These are phyloP conservation scores for Luperina testacea DNA, from an alignment of 2,888 invertebrate genomes.

Conservation along the genomic window DNA sequence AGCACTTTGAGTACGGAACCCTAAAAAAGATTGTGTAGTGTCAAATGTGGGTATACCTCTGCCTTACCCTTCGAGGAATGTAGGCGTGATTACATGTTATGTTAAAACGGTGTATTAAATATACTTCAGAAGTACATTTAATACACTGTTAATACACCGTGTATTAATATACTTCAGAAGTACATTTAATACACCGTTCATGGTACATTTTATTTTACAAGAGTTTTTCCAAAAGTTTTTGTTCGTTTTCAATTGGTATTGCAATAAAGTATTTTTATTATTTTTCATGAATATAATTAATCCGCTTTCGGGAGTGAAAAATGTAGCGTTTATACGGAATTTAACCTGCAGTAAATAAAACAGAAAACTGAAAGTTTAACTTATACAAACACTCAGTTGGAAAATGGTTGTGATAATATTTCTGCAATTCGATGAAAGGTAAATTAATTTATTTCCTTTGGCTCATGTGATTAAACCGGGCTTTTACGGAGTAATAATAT, in stretches of 20 bases:
- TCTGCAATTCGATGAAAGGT: neutral
- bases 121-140: neutral
- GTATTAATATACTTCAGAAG: neutral
- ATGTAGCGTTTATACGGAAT: neutral
- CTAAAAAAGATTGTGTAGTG: neutral
- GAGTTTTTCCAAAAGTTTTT: conserved; percentile 1
- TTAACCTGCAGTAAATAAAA: conserved; percentile 3
- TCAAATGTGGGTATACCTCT: neutral
- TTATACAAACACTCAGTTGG: conserved; percentile 8
- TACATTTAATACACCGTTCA: neutral
- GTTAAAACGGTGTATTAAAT: neutral
- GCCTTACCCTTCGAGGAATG: no score
- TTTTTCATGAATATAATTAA: conserved; percentile 26
- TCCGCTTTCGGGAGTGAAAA: neutral
- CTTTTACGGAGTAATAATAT: neutral
- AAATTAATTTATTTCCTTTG: conserved; percentile 15
- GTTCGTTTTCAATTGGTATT: conserved; percentile 7
- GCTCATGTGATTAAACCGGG: neutral
- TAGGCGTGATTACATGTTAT: neutral
- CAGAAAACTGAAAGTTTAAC: neutral
- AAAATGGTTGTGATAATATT: neutral
- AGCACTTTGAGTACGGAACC: no score
- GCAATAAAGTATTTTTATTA: conserved; percentile 3
- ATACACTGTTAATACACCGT: neutral
- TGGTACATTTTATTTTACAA: conserved; percentile 9